Percentiles rank a stretch among this genome's conserved stretches.
Conservation (phyloP, 2,888 invertebrate genomes). For the Phengaris arion region DNA sequence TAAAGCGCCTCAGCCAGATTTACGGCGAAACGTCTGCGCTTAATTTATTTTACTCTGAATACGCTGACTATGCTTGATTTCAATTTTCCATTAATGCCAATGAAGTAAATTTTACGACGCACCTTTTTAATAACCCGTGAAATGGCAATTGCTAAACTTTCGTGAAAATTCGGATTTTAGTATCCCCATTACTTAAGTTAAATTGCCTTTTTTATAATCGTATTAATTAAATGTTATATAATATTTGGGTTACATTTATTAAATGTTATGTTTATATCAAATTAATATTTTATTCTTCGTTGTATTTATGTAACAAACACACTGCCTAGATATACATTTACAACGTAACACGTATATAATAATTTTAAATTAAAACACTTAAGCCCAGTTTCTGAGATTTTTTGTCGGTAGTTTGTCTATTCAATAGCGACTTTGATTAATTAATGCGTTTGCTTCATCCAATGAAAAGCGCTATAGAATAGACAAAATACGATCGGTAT, state of each 20-base stretch:
- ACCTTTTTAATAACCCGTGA: slow-evolving; percentile 21
- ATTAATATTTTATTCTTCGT: too few relatives aligned
- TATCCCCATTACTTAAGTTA: background rate
- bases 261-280: background rate
- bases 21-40: slow-evolving; percentile 14
- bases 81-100: slow-evolving; percentile 28
- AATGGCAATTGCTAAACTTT: slow-evolving; percentile 2
- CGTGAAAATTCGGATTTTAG: background rate
- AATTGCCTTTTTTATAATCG: background rate
- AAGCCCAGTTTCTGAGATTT: too few relatives aligned
- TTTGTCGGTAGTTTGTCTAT: too few relatives aligned
- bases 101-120: slow-evolving; percentile 10
- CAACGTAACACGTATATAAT: too few relatives aligned
- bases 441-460: too few relatives aligned
- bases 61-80: slow-evolving; percentile 23
- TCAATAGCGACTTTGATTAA: too few relatives aligned
- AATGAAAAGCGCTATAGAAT: too few relatives aligned
- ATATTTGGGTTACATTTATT: background rate
- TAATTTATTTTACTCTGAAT: slow-evolving; percentile 18
- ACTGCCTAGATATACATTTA: too few relatives aligned
- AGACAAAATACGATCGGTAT: too few relatives aligned
- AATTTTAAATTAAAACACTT: too few relatives aligned
- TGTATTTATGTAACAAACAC: too few relatives aligned
- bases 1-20: slow-evolving; percentile 16
- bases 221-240: background rate